A percentile compares a stretch with the other conserved stretches of the same genome.
Conservation (phyloP, 1,140 invertebrate genomes). For the Chelonus insularis region DNA sequence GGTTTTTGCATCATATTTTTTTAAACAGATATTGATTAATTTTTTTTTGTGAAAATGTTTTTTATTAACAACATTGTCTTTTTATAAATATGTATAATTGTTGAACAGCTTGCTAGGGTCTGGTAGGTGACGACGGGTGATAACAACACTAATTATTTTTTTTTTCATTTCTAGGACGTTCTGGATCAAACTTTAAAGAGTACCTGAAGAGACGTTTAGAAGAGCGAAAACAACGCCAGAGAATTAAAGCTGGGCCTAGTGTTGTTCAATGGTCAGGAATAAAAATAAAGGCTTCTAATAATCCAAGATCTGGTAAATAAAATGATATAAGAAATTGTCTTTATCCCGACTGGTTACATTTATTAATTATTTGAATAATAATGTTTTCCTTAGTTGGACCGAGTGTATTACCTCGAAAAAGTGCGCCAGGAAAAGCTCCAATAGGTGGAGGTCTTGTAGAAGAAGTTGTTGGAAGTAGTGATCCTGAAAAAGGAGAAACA, state of each 20-base stretch:
- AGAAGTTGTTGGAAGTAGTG: constrained; percentile 62
- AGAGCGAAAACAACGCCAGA: constrained; percentile 63
- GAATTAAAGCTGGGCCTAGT: constrained; percentile 53
- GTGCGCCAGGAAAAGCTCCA: constrained; percentile 36
- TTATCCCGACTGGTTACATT: too few species aligned
- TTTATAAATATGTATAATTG: too few species aligned
- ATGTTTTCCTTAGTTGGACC: constrained; percentile 34
- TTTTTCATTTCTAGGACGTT: constrained; percentile 46
- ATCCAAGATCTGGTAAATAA: constrained; percentile 45
- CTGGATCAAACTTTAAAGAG: constrained; percentile 63
- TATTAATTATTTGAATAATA: constrained; percentile 7
- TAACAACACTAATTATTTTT: constrained; percentile 9
- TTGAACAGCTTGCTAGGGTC: constrained; percentile 40
- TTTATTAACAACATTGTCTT: too few species aligned
- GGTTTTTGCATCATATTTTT: constrained; percentile 5
- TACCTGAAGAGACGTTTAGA: constrained; percentile 63
- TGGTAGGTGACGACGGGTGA: constrained; percentile 29
- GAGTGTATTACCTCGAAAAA: constrained; percentile 43
- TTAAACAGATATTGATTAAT: not conserved
- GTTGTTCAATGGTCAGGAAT: constrained; percentile 47
- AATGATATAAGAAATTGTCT: too few species aligned
- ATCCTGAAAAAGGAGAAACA: constrained; percentile 66
- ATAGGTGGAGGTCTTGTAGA: constrained; percentile 48
- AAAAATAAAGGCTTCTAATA: constrained; percentile 55
- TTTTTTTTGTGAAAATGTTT: not conserved